phyloP scores from a whole-genome alignment of 1,140 invertebrate genomes.

The Drosophila hydei region DNA sequence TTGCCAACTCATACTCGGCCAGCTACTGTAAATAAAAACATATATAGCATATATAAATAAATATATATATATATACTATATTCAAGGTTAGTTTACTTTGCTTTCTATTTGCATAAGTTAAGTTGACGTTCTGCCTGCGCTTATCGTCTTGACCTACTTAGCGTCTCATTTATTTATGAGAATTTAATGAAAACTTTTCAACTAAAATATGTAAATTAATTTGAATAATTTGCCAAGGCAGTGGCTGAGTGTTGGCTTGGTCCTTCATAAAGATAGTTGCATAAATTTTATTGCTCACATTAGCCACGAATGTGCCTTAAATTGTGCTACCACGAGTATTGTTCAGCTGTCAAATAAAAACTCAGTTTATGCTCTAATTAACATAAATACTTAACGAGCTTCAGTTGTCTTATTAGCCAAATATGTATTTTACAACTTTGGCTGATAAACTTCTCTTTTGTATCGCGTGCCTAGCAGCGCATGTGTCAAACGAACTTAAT shows the following conservation, averaged over 20 bases:
- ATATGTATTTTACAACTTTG: neutral
- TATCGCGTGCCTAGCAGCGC: no score
- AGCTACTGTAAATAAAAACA: neutral
- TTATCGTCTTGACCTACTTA: slow-evolving; percentile 62
- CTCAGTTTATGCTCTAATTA: slow-evolving; percentile 4
- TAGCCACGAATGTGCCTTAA: slow-evolving; percentile 17
- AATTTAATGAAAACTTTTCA: slow-evolving; percentile 48
- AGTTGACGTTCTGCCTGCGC: slow-evolving; percentile 21
- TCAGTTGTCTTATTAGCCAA: slow-evolving; percentile 29
- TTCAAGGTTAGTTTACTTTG: slow-evolving; percentile 49
- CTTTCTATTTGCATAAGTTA: slow-evolving; percentile 41
- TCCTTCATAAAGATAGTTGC: neutral
- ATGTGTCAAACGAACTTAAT: neutral
- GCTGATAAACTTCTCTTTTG: slow-evolving; percentile 7
- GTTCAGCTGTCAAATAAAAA: no score
- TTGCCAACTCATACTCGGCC: slow-evolving; percentile 17
- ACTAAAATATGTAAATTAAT: slow-evolving; percentile 54
- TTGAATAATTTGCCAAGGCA: slow-evolving; percentile 55
- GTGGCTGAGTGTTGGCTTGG: neutral
- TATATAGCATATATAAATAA: neutral
- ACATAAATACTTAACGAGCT: slow-evolving; percentile 25
- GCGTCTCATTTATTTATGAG: slow-evolving; percentile 56
- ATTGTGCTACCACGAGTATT: slow-evolving; percentile 4
- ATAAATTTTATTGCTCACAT: slow-evolving; percentile 3
- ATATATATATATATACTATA: slow-evolving; percentile 4